phyloP scores from a whole-genome alignment of 2,113 vertebrate species.

The Stercorarius parasiticus region DNA sequence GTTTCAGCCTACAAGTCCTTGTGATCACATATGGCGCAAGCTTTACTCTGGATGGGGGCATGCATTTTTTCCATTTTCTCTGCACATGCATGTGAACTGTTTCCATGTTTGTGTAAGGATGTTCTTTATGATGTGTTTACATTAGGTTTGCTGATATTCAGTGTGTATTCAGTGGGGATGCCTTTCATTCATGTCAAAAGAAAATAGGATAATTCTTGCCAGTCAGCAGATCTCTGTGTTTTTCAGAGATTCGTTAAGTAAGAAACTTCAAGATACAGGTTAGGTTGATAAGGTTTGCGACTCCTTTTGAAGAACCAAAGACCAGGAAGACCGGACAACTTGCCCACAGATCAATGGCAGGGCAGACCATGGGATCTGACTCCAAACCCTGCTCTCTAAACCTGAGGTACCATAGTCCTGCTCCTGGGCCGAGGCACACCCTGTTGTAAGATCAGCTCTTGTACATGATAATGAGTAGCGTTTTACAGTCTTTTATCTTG shows the following conservation, averaged over 20 bases:
- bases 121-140: neutral
- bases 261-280: neutral
- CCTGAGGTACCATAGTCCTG: neutral
- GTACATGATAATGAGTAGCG: neutral
- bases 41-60: neutral
- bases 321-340: neutral
- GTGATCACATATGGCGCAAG: neutral
- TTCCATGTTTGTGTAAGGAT: neutral
- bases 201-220: neutral
- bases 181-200: neutral
- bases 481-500: neutral
- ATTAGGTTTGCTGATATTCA: neutral
- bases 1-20: neutral
- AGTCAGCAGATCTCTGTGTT: neutral
- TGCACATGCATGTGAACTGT: neutral
- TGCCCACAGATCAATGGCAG: neutral
- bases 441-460: neutral
- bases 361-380: neutral
- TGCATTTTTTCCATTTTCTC: neutral
- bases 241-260: neutral
- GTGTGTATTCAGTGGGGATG: neutral
- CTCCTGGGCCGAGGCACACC: neutral
- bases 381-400: neutral
- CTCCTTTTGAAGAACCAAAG: neutral
- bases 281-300: neutral